A percentile compares a stretch with the other conserved stretches of the same genome.
Conservation (phyloP, 2,797 vertebrate species). For the Tapera naevia region DNA sequence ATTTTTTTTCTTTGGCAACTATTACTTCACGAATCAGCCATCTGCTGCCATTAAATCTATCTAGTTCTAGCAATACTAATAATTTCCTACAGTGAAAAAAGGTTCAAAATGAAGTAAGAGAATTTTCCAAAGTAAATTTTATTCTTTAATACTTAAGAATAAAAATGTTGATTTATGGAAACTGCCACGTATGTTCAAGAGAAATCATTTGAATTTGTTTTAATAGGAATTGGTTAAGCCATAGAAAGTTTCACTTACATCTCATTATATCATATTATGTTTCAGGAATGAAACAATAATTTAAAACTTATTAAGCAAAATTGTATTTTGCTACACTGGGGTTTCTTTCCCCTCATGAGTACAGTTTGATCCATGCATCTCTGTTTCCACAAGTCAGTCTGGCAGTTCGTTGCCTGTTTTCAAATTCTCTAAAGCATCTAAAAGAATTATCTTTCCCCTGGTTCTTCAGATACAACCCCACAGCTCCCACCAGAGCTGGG, state of each 20-base stretch:
- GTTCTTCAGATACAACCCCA: background rate
- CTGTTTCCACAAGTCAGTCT: background rate
- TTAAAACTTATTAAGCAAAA: conserved; percentile 49
- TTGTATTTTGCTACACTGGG: conserved; percentile 7
- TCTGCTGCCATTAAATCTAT: conserved; percentile 65
- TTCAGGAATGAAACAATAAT: conserved; percentile 13
- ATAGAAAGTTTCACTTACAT: background rate
- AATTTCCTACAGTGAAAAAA: conserved; percentile 56
- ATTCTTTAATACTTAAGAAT: background rate
- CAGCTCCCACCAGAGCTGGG: background rate
- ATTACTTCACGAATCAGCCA: conserved; percentile 61
- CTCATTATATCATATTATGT: conserved; percentile 13
- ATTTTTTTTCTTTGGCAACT: conserved; percentile 59
- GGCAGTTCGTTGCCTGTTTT: background rate
- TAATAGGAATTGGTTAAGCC: conserved; percentile 20
- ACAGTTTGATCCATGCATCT: background rate
- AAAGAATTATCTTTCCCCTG: conserved; percentile 5
- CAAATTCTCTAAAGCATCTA: background rate
- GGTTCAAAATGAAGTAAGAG: conserved; percentile 49
- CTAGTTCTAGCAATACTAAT: conserved; percentile 50
- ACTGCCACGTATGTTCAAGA: conserved; percentile 3
- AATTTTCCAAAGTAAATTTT: conserved; percentile 41
- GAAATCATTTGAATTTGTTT: conserved; percentile 21
- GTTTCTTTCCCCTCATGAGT: conserved; percentile 3
- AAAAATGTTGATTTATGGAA: conserved; percentile 18